These are phyloP conservation scores for Pagetopsis macropterus DNA, from an alignment of 2,797 vertebrate species.

Conservation along the genomic window DNA sequence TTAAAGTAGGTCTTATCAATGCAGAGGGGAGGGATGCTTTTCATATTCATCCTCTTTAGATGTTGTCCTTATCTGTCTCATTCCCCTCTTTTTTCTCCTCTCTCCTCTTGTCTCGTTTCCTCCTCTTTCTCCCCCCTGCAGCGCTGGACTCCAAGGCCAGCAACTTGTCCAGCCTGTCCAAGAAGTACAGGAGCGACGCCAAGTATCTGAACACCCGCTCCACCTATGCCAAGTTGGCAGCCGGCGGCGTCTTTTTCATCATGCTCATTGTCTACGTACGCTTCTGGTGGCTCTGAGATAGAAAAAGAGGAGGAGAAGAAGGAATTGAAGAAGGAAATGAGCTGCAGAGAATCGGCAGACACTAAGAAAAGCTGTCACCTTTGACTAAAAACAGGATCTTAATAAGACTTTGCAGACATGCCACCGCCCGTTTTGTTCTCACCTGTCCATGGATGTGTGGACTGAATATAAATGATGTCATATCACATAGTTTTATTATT, in stretches of 20 bases:
- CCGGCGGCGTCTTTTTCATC: constrained; percentile 95
- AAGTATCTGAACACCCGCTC: constrained; percentile 99
- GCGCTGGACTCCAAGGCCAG: constrained; percentile 98
- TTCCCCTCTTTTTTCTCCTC: background rate
- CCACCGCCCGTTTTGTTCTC: constrained; percentile 59
- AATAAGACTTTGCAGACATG: constrained; percentile 71
- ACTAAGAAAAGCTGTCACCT: constrained; percentile 49
- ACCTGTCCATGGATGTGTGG: constrained; percentile 63
- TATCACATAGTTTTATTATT: constrained; percentile 70
- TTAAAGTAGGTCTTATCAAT: no score
- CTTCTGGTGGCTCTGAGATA: constrained; percentile 98
- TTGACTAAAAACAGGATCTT: constrained; percentile 62
- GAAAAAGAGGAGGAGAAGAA: background rate
- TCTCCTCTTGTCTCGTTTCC: background rate
- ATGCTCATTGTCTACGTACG: constrained; percentile 98
- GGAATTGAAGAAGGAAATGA: constrained; percentile 47
- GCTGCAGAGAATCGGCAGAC: constrained; percentile 45
- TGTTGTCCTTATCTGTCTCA: constrained; percentile 1
- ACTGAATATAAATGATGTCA: constrained; percentile 65
- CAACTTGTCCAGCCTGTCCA: constrained; percentile 95
- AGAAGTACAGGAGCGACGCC: constrained; percentile 97
- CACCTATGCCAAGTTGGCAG: constrained; percentile 97
- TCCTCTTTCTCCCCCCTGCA: constrained; percentile 63
- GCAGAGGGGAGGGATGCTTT: background rate
- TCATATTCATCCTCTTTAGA: background rate